Conservation (phyloP, 2,888 invertebrate genomes). For the Thymelicus sylvestris region DNA sequence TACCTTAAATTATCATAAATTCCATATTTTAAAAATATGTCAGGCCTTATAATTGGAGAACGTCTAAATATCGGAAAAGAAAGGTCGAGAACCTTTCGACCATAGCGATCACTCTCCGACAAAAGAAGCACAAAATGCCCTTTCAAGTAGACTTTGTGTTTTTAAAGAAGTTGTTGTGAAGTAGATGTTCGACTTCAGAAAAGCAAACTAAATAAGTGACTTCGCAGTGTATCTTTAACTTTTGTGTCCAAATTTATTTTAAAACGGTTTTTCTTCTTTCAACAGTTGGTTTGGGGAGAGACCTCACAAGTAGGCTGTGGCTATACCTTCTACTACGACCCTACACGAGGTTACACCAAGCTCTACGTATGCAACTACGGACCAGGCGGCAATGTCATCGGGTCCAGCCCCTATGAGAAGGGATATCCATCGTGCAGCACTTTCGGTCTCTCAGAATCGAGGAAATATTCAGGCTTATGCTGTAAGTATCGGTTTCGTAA, state of each 20-base stretch:
- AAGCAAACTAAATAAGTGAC: no score
- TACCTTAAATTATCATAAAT: not conserved
- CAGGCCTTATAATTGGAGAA: no score
- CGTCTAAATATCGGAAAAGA: no score
- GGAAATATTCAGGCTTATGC: conserved; percentile 91
- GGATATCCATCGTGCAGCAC: conserved; percentile 89
- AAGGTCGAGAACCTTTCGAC: no score
- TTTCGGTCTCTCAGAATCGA: conserved; percentile 89
- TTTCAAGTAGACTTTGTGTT: no score
- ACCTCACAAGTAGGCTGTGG: conserved; percentile 95
- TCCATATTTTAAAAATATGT: no score
- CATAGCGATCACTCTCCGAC: no score
- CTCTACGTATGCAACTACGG: conserved; percentile 95
- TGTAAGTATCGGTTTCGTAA: conserved; percentile 82
- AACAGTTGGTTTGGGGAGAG: conserved; percentile 94
- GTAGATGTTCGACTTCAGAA: no score
- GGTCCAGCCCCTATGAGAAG: conserved; percentile 90
- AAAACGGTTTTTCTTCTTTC: conserved; percentile 10
- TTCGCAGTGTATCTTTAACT: no score
- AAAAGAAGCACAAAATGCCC: no score
- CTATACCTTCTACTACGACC: conserved; percentile 92
- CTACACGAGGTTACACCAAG: conserved; percentile 89
- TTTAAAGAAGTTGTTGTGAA: no score
- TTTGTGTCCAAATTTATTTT: no score
- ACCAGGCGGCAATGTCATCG: conserved; percentile 92